Base-by-base conservation (phyloP, 2,113 vertebrate species). In the Nannobrachium achirus region DNA sequence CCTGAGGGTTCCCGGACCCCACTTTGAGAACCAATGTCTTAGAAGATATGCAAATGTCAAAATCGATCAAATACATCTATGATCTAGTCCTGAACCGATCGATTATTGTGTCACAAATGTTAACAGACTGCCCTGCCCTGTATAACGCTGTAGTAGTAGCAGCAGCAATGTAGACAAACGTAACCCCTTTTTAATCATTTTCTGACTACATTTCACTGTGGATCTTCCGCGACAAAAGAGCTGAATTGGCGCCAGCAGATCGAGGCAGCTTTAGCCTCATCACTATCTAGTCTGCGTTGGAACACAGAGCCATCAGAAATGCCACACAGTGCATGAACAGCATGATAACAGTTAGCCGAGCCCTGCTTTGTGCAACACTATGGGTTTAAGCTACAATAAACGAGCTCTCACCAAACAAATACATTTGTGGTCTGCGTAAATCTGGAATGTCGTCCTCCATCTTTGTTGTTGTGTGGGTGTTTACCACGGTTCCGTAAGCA, bases 401-500 rank as follows among this genome's bases (percentile, higher is more conserved):
- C 6, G 58, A 15, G 77, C 92, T 33, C 25, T 93, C 84, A 94
- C 93, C 93, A 67, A 94, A 94, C 70, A 94, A 89, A 65, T 86
- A 93, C 89, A 93, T 91, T 57, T 93, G 91, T 19, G 92, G 91
- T 91, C 91, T 86, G 87, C 81, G 88, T 68, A 77, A 18, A 57
- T 91, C 87, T 71, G 88, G 81, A 50, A 86, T 73, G 66, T 86
- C 86, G 74, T 91, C 92, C 81, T 90, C 91, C 92, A 93, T 93
- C 71, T 90, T 91, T 85, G n/a, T n/a, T n/a, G n/a, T 51, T 67
- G 19, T 39, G 10, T 77, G 67, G 79, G 75, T 44, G 71, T 69
- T 16, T 44, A 51, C n/a, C n/a, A n/a, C 16, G 50, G 46, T 78
- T 84, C 83, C 87, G 79, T 48, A 39, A 61, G 76, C 5, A 1